Evolutionary conservation across 2,888 invertebrate species (phyloP).

Genomic region (Empis stercorea): DNA sequence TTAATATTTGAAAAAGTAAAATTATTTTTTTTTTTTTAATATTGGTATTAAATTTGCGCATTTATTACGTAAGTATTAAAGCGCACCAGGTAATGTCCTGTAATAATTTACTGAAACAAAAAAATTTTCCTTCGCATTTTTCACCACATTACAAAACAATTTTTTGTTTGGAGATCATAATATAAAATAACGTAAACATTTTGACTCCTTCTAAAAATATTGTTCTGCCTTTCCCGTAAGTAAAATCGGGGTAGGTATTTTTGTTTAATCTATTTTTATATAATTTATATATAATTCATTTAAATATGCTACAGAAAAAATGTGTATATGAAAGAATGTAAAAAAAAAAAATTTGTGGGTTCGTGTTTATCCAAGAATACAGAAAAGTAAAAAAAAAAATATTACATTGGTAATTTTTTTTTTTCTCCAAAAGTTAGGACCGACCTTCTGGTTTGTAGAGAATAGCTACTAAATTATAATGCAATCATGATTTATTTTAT

Average conservation of each 20-base stretch:
- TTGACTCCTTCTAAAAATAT: neutral
- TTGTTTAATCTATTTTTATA: neutral
- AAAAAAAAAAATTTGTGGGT: too few species aligned
- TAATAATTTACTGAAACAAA: neutral
- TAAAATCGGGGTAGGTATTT: constrained; percentile 22
- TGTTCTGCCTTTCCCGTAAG: constrained; percentile 17
- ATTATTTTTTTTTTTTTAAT: neutral
- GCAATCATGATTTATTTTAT: too few species aligned
- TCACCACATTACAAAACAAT: neutral
- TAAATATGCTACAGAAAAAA: too few species aligned
- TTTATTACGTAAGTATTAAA: constrained; percentile 40
- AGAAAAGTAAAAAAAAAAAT: too few species aligned
- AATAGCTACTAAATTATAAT: too few species aligned
- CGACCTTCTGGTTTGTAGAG: too few species aligned
- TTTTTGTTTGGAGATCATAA: neutral
- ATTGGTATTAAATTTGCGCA: constrained; percentile 22
- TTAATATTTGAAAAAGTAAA: too few species aligned
- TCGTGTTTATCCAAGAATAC: too few species aligned
- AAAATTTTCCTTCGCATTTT: constrained; percentile 4
- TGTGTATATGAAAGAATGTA: too few species aligned
- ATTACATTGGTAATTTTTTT: too few species aligned
- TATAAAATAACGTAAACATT: neutral
- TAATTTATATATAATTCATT: too few species aligned
- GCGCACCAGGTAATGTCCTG: constrained; percentile 42
- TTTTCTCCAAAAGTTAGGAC: too few species aligned